phyloP scores from a whole-genome alignment of 2,113 vertebrate genomes.

The Anthoscopus minutus region DNA sequence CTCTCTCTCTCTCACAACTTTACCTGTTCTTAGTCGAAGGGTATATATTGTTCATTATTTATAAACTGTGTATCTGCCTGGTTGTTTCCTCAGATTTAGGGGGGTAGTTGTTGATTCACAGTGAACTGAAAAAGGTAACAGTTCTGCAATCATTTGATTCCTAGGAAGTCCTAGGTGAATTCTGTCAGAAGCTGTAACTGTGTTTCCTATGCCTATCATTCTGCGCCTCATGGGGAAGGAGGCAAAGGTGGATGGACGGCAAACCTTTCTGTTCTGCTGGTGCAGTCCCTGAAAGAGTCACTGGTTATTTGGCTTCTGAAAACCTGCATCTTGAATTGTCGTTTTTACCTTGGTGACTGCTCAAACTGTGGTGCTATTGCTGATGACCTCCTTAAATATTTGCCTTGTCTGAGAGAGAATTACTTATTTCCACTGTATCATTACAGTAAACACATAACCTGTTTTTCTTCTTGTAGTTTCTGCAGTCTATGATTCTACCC shows the following conservation, averaged over 20 bases:
- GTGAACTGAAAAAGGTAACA: neutral
- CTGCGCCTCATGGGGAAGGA: neutral
- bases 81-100: neutral
- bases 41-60: neutral
- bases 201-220: neutral
- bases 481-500: conserved; percentile 94
- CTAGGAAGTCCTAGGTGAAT: neutral
- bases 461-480: conserved; percentile 77
- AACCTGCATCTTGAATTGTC: neutral
- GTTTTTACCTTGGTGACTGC: neutral
- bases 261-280: neutral
- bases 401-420: neutral
- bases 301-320: neutral
- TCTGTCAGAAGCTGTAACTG: neutral
- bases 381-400: neutral
- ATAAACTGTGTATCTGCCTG: neutral
- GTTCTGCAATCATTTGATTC: neutral
- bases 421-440: neutral
- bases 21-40: neutral
- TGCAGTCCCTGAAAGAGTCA: neutral
- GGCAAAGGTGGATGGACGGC: neutral
- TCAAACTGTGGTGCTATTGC: neutral
- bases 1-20: neutral
- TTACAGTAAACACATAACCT: neutral
- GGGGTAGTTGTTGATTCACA: neutral